A percentile compares a stretch with the other conserved stretches of the same genome.
phyloP scores from a whole-genome alignment of 2,113 vertebrate species.

The Irena cyanogastra region DNA sequence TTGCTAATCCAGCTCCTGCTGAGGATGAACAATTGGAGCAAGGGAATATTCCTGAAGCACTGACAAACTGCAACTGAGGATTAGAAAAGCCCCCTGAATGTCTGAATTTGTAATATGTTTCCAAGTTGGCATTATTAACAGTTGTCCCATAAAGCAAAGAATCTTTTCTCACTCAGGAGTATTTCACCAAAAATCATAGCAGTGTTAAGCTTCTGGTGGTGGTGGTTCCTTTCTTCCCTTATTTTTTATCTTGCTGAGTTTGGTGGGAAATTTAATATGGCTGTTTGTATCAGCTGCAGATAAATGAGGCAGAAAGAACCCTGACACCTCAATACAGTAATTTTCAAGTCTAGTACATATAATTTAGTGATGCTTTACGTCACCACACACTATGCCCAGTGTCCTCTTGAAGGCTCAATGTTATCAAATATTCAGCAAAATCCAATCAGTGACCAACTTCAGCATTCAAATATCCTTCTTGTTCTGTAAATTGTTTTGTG shows the following conservation, averaged over 20 bases:
- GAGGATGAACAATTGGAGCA: constrained; percentile 57
- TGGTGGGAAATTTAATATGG: not conserved
- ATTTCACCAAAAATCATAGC: not conserved
- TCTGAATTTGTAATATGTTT: constrained; percentile 46
- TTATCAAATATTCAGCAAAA: not conserved
- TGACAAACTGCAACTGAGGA: constrained; percentile 54
- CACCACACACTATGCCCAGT: not conserved
- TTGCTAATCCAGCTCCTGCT: constrained; percentile 65
- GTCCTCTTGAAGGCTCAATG: not conserved
- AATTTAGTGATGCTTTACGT: not conserved
- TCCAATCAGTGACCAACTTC: not conserved
- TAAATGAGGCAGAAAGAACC: not conserved
- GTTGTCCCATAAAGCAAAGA: not conserved
- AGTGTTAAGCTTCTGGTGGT: not conserved
- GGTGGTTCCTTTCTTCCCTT: not conserved
- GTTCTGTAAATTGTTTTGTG: not conserved
- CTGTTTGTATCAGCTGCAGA: not conserved
- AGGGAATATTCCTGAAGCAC: constrained; percentile 48
- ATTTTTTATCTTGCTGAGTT: not conserved
- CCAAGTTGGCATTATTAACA: constrained; percentile 18
- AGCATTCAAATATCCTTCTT: not conserved
- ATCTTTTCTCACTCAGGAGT: not conserved
- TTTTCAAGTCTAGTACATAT: not conserved
- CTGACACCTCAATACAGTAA: not conserved
- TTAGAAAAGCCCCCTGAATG: constrained; percentile 46